Evolutionary conservation across 2,888 invertebrate species (phyloP).

Genomic region (Philopedon plagiatum): DNA sequence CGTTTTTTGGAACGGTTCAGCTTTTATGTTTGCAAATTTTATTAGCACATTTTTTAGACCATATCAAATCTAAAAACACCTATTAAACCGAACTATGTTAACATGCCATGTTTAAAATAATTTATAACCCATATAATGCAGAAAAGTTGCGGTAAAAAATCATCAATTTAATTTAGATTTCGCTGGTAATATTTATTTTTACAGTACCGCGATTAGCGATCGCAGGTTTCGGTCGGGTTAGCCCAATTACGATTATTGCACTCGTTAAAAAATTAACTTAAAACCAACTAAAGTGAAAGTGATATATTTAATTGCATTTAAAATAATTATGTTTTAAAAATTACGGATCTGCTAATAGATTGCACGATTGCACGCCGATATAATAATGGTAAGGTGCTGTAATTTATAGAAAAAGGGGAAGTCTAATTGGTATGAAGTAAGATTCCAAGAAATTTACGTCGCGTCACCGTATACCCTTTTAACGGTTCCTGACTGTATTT

Average conservation of each 20-base stretch:
- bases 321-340: not conserved
- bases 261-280: slow-evolving; percentile 11
- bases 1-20: not conserved
- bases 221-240: slow-evolving; percentile 4
- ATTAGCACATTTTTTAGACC: slow-evolving; percentile 2
- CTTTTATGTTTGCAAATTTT: not conserved
- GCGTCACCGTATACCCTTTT: too few species aligned
- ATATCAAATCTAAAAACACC: not conserved
- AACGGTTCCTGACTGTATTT: too few species aligned
- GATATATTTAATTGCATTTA: slow-evolving; percentile 9
- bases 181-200: slow-evolving; percentile 2
- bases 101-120: not conserved
- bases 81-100: not conserved
- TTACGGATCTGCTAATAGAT: not conserved
- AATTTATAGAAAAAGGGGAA: too few species aligned
- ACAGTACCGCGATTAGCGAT: not conserved
- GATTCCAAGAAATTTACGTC: too few species aligned
- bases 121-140: slow-evolving; percentile 15
- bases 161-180: not conserved
- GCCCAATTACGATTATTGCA: slow-evolving; percentile 13
- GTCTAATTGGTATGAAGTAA: too few species aligned
- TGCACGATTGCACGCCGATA: too few species aligned
- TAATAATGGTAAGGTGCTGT: too few species aligned
- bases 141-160: slow-evolving; percentile 3
- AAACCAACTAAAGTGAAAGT: slow-evolving; percentile 2